phyloP scores from a whole-genome alignment of 2,888 invertebrate species.

The Liopterus haemorrhoidalis region DNA sequence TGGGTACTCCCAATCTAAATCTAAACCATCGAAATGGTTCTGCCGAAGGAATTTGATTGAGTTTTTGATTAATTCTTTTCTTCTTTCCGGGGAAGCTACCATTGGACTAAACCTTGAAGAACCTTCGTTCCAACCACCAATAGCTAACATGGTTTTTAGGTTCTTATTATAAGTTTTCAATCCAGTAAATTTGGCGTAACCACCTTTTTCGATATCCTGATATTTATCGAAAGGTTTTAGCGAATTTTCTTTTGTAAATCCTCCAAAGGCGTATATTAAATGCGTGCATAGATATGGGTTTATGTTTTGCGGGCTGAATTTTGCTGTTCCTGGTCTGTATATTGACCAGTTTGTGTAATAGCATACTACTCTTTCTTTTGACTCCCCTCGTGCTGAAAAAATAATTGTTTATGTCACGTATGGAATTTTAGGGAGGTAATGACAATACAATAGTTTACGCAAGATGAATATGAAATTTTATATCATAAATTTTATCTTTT shows the following conservation, averaged over 20 bases:
- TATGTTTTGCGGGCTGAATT: constrained; percentile 89
- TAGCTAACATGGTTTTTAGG: constrained; percentile 82
- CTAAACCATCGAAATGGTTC: constrained; percentile 89
- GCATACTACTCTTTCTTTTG: constrained; percentile 83
- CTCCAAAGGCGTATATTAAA: constrained; percentile 88
- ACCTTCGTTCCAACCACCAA: constrained; percentile 93
- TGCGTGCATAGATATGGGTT: constrained; percentile 93
- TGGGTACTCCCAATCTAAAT: constrained; percentile 89
- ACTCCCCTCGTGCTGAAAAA: too few relatives aligned
- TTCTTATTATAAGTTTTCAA: constrained; percentile 89
- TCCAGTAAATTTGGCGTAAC: constrained; percentile 89
- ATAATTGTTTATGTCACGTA: too few relatives aligned
- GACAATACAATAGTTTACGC: too few relatives aligned
- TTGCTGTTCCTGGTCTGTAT: constrained; percentile 82
- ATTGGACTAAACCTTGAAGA: constrained; percentile 82
- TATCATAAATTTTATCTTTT: too few relatives aligned
- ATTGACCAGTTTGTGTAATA: constrained; percentile 94
- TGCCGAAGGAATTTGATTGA: constrained; percentile 79
- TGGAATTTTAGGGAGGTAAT: too few relatives aligned
- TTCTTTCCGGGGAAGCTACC: constrained; percentile 69
- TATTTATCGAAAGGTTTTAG: constrained; percentile 91
- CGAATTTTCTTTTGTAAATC: constrained; percentile 85
- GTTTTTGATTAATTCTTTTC: constrained; percentile 78
- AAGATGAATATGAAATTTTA: too few relatives aligned
- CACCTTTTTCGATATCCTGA: constrained; percentile 93